phyloP scores from a whole-genome alignment of 2,888 invertebrate genomes.

The Drosophila setosimentum region DNA sequence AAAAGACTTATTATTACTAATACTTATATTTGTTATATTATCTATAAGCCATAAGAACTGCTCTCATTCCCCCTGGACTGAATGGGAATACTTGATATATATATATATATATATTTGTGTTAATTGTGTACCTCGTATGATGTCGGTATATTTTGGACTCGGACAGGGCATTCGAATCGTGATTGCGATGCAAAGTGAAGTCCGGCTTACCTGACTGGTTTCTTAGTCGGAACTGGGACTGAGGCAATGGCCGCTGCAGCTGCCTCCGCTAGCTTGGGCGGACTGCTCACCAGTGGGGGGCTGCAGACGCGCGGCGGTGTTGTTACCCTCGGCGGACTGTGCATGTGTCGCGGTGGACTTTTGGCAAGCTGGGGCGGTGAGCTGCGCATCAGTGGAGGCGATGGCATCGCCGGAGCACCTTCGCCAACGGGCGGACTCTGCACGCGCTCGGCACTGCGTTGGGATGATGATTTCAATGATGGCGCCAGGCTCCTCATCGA shows the following conservation, averaged over 20 bases:
- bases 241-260: constrained; percentile 66
- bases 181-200: neutral
- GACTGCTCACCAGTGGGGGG: constrained; percentile 80
- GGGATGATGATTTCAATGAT: constrained; percentile 69
- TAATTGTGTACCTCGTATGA: too few species aligned
- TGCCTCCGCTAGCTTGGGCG: constrained; percentile 71
- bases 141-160: neutral
- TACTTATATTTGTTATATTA: neutral
- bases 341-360: constrained; percentile 76
- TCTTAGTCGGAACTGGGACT: constrained; percentile 27
- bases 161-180: neutral
- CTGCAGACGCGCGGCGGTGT: constrained; percentile 82
- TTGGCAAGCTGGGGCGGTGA: constrained; percentile 70
- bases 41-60: neutral
- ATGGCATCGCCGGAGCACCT: constrained; percentile 80
- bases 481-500: constrained; percentile 74
- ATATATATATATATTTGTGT: too few species aligned
- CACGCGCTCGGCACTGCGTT: constrained; percentile 57
- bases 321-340: constrained; percentile 80
- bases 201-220: constrained; percentile 51
- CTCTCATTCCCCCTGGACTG: neutral
- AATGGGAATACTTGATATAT: neutral
- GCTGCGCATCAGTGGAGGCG: constrained; percentile 79
- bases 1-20: neutral
- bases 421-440: constrained; percentile 80